A percentile compares a stretch with the other conserved stretches of the same genome.
Evolutionary conservation across 2,888 invertebrate species (phyloP).

Genomic region (Zaprionus bogoriensis): DNA sequence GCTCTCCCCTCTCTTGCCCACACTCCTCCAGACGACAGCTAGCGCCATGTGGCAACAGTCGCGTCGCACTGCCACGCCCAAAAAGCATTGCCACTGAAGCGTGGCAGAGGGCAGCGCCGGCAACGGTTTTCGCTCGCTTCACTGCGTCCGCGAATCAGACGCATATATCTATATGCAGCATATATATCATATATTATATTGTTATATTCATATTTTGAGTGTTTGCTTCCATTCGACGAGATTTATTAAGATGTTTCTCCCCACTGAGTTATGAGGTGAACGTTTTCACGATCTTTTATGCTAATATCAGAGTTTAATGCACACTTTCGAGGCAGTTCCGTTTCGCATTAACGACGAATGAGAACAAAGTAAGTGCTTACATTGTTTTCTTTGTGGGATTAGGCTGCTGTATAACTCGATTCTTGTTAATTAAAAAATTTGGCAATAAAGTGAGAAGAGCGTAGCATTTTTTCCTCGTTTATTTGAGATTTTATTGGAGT

Average conservation of each 20-base stretch:
- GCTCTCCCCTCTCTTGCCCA: neutral
- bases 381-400: too few relatives aligned
- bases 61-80: conserved; percentile 57
- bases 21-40: too few relatives aligned
- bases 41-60: conserved; percentile 61
- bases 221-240: conserved; percentile 16
- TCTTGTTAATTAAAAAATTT: too few relatives aligned
- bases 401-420: too few relatives aligned
- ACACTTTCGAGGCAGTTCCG: too few relatives aligned
- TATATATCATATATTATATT: conserved; percentile 4
- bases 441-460: too few relatives aligned
- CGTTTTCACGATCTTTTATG: conserved; percentile 6
- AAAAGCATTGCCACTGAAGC: conserved; percentile 61
- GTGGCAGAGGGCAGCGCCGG: conserved; percentile 48
- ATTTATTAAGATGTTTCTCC: conserved; percentile 48
- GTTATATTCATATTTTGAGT: conserved; percentile 16
- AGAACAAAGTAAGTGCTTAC: too few relatives aligned
- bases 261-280: conserved; percentile 5
- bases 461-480: too few relatives aligned
- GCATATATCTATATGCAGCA: neutral
- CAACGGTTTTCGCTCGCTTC: conserved; percentile 52
- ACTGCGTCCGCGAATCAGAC: conserved; percentile 61
- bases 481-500: too few relatives aligned
- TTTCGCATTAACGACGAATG: too few relatives aligned
- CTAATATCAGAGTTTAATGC: neutral